phyloP scores from a whole-genome alignment of 2,113 vertebrate genomes.

The Anseranas semipalmata region DNA sequence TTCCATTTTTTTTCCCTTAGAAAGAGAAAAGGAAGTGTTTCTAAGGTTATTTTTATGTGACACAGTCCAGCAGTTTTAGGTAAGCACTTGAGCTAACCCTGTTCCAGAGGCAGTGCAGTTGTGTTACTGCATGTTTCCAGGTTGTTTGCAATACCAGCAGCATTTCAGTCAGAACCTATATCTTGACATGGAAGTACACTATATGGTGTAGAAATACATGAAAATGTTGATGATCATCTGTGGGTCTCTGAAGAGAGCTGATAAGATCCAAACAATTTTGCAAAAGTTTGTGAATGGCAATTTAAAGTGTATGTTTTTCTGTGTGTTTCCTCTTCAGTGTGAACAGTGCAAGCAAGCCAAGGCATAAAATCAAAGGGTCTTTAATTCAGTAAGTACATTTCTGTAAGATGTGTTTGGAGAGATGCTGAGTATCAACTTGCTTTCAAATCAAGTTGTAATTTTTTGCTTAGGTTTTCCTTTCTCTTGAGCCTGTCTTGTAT shows the following conservation, averaged over 20 bases:
- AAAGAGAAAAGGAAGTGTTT: neutral
- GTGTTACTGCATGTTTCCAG: neutral
- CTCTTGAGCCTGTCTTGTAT: neutral
- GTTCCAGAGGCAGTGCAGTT: neutral
- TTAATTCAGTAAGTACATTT: neutral
- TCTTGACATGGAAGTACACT: neutral
- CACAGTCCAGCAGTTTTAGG: neutral
- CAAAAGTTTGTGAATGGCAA: neutral
- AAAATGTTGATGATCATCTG: neutral
- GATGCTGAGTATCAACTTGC: neutral
- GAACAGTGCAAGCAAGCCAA: neutral
- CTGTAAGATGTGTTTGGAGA: neutral
- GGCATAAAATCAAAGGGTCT: neutral
- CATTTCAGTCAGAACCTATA: neutral
- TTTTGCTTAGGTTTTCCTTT: neutral
- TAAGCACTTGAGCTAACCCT: neutral
- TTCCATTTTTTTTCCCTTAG: neutral
- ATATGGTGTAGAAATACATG: neutral
- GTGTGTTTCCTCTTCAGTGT: neutral
- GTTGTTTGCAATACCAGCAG: neutral
- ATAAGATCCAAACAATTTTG: neutral
- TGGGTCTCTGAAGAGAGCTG: neutral
- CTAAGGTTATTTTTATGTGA: neutral
- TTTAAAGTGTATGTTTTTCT: neutral
- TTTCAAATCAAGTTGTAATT: neutral